Percentiles rank a stretch among this genome's conserved stretches.
Evolutionary conservation across 2,797 vertebrate genomes (phyloP).

Genomic region (Sebastes reedi): DNA sequence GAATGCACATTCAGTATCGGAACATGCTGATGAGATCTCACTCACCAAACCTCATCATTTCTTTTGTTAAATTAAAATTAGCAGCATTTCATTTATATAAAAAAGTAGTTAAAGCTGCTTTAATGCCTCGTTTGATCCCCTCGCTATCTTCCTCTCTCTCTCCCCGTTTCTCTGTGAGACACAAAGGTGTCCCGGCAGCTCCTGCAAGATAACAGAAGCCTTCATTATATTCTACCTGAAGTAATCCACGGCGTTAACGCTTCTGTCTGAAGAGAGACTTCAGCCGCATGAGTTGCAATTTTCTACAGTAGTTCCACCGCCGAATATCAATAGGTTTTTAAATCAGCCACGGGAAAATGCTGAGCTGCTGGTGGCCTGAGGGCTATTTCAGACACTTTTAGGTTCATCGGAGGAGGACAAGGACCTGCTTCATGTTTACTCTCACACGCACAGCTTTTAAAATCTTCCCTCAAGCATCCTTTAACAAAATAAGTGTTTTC

Average conservation of each 20-base stretch:
- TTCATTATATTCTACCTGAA: constrained; percentile 16
- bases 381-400: neutral
- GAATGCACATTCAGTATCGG: neutral
- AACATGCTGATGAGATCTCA: neutral
- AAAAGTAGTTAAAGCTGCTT: neutral
- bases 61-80: neutral
- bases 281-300: neutral
- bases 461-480: neutral
- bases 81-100: neutral
- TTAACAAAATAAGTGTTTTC: neutral
- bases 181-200: neutral
- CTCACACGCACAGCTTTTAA: neutral
- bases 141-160: neutral
- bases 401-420: neutral
- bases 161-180: neutral
- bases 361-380: neutral
- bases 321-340: neutral
- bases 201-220: neutral
- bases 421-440: neutral
- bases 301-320: neutral
- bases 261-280: neutral
- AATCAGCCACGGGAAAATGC: neutral
- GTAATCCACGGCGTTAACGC: neutral
- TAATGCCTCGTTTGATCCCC: neutral
- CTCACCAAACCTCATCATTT: neutral